These are phyloP conservation scores for Phania funesta DNA, from an alignment of 2,888 invertebrate genomes.

Conservation along the genomic window DNA sequence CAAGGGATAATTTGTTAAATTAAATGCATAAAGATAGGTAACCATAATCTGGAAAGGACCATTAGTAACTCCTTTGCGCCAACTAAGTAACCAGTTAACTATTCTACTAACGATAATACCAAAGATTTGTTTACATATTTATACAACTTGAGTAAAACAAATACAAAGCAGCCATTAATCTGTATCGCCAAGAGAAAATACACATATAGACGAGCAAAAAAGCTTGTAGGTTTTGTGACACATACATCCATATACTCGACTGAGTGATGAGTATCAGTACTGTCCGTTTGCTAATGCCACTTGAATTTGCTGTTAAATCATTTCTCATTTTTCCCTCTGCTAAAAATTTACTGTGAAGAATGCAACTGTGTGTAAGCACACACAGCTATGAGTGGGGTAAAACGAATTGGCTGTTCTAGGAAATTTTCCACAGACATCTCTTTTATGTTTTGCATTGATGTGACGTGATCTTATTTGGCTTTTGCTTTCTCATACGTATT, in stretches of 20 bases:
- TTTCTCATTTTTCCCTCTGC: neutral
- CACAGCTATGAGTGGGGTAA: too few species aligned
- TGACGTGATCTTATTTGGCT: conserved; percentile 20
- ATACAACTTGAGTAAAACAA: too few species aligned
- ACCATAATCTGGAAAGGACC: too few species aligned
- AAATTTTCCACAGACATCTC: neutral
- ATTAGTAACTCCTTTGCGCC: too few species aligned
- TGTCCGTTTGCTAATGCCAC: conserved; percentile 23
- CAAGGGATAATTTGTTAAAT: too few species aligned
- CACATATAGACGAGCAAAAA: neutral
- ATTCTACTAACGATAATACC: too few species aligned
- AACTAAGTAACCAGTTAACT: too few species aligned
- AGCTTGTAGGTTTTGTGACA: neutral
- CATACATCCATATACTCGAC: neutral
- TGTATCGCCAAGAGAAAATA: too few species aligned
- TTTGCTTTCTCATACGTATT: neutral
- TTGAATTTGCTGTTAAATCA: conserved; percentile 37
- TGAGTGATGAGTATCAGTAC: neutral
- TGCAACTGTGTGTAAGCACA: neutral
- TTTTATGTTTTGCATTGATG: neutral
- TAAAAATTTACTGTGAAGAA: neutral
- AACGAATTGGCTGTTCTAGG: neutral
- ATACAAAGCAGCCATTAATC: neutral
- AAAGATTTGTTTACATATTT: too few species aligned
- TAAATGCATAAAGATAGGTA: too few species aligned